Evolutionary conservation across 2,113 vertebrate species (phyloP).

Genomic region (Pteronura brasiliensis): DNA sequence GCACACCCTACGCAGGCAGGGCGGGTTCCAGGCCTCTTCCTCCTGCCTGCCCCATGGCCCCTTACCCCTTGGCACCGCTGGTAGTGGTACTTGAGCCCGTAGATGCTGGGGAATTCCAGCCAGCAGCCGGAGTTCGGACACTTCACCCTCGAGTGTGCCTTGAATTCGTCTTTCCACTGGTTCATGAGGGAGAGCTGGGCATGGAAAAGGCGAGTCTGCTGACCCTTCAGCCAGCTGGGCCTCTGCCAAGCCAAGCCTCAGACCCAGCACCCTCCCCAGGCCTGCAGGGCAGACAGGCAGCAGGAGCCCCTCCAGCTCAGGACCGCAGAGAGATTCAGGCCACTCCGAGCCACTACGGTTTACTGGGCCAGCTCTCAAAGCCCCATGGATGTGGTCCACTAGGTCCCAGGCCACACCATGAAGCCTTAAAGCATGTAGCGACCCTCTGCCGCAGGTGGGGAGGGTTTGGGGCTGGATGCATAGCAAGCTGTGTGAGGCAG

Average conservation of each 20-base stretch:
- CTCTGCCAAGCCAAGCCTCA: not conserved
- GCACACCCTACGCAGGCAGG: not conserved
- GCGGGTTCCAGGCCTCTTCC: not conserved
- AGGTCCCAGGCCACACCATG: not conserved
- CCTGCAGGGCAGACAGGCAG: not conserved
- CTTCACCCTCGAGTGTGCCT: conserved; percentile 93
- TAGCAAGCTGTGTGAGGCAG: not conserved
- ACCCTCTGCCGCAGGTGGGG: no score
- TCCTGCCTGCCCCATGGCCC: not conserved
- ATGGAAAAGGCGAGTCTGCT: conserved; percentile 27
- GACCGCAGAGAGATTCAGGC: not conserved
- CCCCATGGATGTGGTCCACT: not conserved
- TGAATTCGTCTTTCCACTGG: conserved; percentile 98
- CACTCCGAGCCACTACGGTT: rapidly evolving
- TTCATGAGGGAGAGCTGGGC: conserved; percentile 92
- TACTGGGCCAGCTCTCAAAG: not conserved
- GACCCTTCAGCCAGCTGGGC: not conserved
- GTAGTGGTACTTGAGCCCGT: conserved; percentile 98
- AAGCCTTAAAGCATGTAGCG: rapidly evolving
- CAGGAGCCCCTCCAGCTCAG: not conserved
- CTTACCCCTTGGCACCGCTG: conserved; percentile 98
- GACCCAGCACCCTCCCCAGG: not conserved
- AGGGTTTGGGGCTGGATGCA: rapidly evolving
- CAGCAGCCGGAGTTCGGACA: conserved; percentile 96
- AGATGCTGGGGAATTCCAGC: conserved; percentile 98